phyloP scores from a whole-genome alignment of 2,797 vertebrate genomes.

The Pseudopleuronectes americanus region DNA sequence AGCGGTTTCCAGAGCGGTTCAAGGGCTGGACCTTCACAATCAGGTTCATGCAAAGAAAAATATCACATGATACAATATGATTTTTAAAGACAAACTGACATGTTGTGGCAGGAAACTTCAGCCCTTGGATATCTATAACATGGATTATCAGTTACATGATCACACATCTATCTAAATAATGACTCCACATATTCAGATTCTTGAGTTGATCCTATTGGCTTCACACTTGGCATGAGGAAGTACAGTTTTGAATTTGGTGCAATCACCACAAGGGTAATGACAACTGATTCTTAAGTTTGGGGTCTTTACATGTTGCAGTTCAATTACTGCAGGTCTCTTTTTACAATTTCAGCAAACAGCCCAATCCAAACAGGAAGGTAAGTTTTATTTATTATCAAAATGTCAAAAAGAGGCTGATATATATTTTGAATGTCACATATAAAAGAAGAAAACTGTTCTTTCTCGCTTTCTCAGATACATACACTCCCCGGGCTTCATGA shows the following conservation, averaged over 20 bases:
- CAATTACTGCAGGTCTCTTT: no score
- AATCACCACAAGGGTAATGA: no score
- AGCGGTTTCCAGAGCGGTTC: slow-evolving; percentile 24
- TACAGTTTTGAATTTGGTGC: no score
- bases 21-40: slow-evolving; percentile 41
- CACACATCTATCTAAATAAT: neutral
- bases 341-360: no score
- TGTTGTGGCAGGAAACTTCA: neutral
- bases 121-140: neutral
- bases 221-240: no score
- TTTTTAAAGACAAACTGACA: slow-evolving; percentile 3
- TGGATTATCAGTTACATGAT: neutral
- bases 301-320: no score
- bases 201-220: no score
- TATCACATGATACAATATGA: slow-evolving; percentile 10
- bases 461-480: slow-evolving; percentile 17
- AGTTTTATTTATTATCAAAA: neutral
- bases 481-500: slow-evolving; percentile 28
- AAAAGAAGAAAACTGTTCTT: neutral
- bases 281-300: no score
- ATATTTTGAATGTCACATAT: neutral
- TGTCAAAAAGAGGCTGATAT: neutral
- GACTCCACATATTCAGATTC: no score
- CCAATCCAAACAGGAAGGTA: no score
- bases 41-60: slow-evolving; percentile 12